Conservation (phyloP, 2,113 vertebrate genomes). For the Diadophis punctatus region DNA sequence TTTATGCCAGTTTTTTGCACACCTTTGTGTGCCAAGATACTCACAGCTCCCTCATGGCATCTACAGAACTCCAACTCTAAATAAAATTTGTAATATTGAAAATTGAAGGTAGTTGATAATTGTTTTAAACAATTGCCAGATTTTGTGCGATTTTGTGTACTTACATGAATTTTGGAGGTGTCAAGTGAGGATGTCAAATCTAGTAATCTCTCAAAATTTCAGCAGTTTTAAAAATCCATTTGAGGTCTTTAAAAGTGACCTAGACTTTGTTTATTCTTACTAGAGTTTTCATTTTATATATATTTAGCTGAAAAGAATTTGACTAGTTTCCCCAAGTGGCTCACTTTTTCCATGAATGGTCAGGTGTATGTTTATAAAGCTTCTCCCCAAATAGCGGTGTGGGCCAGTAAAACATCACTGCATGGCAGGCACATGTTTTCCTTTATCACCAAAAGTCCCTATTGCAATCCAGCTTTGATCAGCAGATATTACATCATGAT, state of each 20-base stretch:
- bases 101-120: not conserved
- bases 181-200: not conserved
- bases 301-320: not conserved
- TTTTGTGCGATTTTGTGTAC: not conserved
- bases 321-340: not conserved
- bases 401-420: not conserved
- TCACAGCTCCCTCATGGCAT: not conserved
- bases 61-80: not conserved
- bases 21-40: not conserved
- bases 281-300: not conserved
- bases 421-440: not conserved
- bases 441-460: not conserved
- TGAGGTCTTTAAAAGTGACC: not conserved
- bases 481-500: not conserved
- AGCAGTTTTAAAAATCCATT: not conserved
- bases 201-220: not conserved
- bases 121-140: not conserved
- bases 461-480: conserved; percentile 27
- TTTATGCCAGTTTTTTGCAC: not conserved
- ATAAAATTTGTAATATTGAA: not conserved
- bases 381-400: fast-evolving
- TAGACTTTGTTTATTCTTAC: not conserved
- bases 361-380: not conserved
- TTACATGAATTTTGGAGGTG: not conserved
- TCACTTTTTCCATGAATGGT: not conserved